Base-by-base conservation (phyloP, 2,888 invertebrate genomes). In the Lepeophtheirus nordmannii region DNA sequence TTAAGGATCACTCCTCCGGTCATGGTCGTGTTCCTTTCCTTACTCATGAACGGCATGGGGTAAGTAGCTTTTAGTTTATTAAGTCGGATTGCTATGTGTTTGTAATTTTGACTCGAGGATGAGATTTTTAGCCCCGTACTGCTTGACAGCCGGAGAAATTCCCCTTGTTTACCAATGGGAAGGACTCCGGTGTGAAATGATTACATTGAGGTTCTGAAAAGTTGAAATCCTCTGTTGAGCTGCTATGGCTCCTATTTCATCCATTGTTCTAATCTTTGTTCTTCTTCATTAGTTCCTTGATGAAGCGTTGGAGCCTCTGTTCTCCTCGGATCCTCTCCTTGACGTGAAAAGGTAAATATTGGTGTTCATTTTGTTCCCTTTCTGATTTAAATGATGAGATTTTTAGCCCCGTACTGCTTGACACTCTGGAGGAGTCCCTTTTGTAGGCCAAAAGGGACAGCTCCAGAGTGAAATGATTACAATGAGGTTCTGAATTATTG, bases 371-470 rank as follows among this genome's bases (percentile, higher is more conserved):
- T 5, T 46, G 53, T n/a, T 46, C 14, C 5, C 17, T 46, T 14
- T 46, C 17, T 8, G 14, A 41, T 11, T n/a, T 14, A 46, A 46
- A 46, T 46, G 53, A 46, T 46, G 53, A 46, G 53, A 46, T n/a
- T 46, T 46, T 46, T 46, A 46, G 53, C 53, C 53, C 53, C 53
- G 53, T 46, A 46, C 53, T 46, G 53, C 53, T 46, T 46, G 53
- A 46, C 14, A 46, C 53, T 14, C 17, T 14, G 53, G 53, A 46
- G 53, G 1, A 5, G n/a, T 46, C n/a, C 53, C 53, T 46, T 46
- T 46, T 46, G 8, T 3, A 5, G 2, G 1, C 1, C 53, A 5
- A 46, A 17, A 46, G 53, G 2, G 53, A 46, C 5, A n/a, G 5
- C 14, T 46, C 14, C 53, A 14, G 3, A n/a, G 53, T 14, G 53